Evolutionary conservation across 2,113 vertebrate genomes (phyloP), one percentile per base, ranked within the genome.

Genomic region (Holacanthus passer): DNA sequence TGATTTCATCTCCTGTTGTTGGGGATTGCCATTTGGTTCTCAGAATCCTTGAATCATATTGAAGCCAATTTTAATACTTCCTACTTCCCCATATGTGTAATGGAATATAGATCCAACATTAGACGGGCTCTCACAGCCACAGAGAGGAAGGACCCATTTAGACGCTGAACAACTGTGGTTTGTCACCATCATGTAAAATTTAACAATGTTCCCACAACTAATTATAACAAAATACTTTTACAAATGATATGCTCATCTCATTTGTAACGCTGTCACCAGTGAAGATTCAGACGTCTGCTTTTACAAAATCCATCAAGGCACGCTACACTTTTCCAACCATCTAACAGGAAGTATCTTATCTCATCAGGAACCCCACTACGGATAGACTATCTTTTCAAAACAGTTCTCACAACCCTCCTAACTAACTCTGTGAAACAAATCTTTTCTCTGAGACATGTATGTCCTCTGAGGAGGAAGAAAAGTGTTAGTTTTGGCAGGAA

Each of bases 401-500:
- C 67, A 83, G n/a, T 27, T 29, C 68, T 50, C 58, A 32, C 29
- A 75, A 39, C 24, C 64, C 55, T 70, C 31, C 47, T 19, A 2
- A 52, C 63, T 20, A 19, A 75, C 59, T 65, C 66, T 68, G 31
- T 72, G 60, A 82, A 81, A 70, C 84, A 47, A 68, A 73, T 74
- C 20, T 72, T 66, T 62, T 60, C 41, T 41, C 27, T 73, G 52
- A 82, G 79, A 77, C 88, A 55, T 86, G 68, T 24, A 63, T 73
- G 82, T 79, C 76, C 62, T 77, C 76, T 12, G 37, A 82, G 59
- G 65, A 73, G 80, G 43, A 60, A 32, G 70, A 78, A 64, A 73
- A 85, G 79, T 87, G 85, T 66, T 29, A 81, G 80, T 78, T 85
- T 89, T 90, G 90, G 91, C 88, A 68, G 70, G 59, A 7, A 69